phyloP scores from a whole-genome alignment of 2,113 vertebrate species.

The Alaudala cheleensis region DNA sequence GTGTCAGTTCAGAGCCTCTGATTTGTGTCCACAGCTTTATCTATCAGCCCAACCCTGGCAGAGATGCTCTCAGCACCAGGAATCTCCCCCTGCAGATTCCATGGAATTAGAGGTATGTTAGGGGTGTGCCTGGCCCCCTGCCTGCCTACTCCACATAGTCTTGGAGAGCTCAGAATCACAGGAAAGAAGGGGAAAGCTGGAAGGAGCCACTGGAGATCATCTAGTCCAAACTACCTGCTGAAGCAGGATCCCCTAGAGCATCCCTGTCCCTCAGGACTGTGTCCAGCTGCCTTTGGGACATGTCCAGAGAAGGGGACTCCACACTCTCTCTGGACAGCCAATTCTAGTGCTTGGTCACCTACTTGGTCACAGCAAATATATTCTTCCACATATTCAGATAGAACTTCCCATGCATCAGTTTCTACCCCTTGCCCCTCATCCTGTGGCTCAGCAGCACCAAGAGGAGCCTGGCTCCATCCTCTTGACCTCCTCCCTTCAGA shows the following conservation, averaged over 20 bases:
- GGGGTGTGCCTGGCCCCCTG: neutral
- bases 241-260: neutral
- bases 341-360: fast-evolving
- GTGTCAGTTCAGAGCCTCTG: neutral
- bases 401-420: neutral
- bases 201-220: neutral
- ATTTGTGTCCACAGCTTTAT: neutral
- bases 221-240: neutral
- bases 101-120: neutral
- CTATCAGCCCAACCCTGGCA: neutral
- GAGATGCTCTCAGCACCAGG: fast-evolving
- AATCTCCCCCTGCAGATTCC: neutral
- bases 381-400: neutral
- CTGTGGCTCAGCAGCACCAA: neutral
- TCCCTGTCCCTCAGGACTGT: neutral
- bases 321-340: neutral
- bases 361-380: neutral
- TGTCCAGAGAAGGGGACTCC: neutral
- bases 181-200: neutral
- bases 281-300: neutral
- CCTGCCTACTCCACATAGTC: neutral
- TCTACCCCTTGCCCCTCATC: neutral
- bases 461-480: neutral
- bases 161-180: neutral
- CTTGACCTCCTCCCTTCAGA: neutral